Evolutionary conservation across 1,140 invertebrate genomes (phyloP), one percentile per base, ranked within the genome.

Genomic region (Drosophila eugracilis): DNA sequence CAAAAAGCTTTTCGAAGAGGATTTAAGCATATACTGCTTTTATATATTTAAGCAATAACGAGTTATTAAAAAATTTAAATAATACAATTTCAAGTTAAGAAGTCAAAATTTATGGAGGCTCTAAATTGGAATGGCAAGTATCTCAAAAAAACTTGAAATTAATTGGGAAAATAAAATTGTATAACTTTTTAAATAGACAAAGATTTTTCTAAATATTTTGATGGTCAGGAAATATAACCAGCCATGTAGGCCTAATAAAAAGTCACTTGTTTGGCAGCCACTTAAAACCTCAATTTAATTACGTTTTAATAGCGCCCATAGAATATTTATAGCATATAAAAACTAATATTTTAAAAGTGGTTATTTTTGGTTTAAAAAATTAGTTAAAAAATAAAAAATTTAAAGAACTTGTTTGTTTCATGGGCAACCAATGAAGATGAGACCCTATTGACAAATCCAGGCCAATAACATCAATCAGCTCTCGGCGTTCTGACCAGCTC

Each of bases 381-480:
- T 36, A 6, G 12, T n/a, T 54, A n/a, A 36, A 36, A 24, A 14
- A 6, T 19, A 34, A 5, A 36, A 58, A 50, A 15, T 15, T 9
- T 12, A 39, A 10, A 58, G 55, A 45, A 60, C 30, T 5, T 10
- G 22, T 7, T 5, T 5, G n/a, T 4, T 14, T 36, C 57, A 62
- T 17, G 41, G 41, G n/a, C 59, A 48, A 12, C 1, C 21, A 15
- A 34, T 22, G 12, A 21, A 49, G 7, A 48, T 14, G 30, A 45
- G 12, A n/a, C n/a, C 30, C 30, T 42, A 47, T 22, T 41, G 47
- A 45, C 50, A 21, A 73, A 73, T 74, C 69, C 57, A 48, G 70
- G 70, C 70, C 70, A 73, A 62, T 60, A 73, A 34, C 48, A 73
- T 47, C 49, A 37, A 52, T 41, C 48, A 73, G 58, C 19, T 19